Conservation (phyloP, 2,113 vertebrate genomes). For the Mandrillus leucophaeus region DNA sequence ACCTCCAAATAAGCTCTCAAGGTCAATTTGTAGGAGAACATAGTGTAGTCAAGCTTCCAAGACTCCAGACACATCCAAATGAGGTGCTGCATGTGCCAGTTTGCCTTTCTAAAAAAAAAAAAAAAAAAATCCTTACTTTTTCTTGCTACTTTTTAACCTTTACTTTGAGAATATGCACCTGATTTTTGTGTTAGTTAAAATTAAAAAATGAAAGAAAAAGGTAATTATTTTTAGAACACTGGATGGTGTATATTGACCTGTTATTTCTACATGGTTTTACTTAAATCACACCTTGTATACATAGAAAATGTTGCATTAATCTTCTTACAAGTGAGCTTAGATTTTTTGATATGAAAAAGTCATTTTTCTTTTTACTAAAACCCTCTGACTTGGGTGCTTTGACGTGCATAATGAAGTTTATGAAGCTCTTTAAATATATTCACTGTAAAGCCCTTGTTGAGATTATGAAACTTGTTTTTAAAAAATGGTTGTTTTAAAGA, state of each 20-base stretch:
- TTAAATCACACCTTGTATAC: not conserved
- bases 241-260: not conserved
- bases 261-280: not conserved
- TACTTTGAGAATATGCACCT: not conserved
- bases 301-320: not conserved
- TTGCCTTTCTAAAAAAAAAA: not conserved
- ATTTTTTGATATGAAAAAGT: not conserved
- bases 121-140: not conserved
- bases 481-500: not conserved
- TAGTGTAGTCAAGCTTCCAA: too few relatives aligned
- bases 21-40: too few relatives aligned
- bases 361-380: too few relatives aligned
- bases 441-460: not conserved
- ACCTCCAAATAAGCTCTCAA: too few relatives aligned
- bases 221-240: not conserved
- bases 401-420: not conserved
- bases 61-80: too few relatives aligned
- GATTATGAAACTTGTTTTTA: not conserved
- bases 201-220: not conserved
- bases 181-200: conserved; percentile 27
- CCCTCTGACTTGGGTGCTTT: not conserved
- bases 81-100: too few relatives aligned
- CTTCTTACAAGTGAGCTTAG: not conserved
- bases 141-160: not conserved
- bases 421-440: not conserved